phyloP scores from a whole-genome alignment of 2,113 vertebrate species.

The Morone saxatilis region DNA sequence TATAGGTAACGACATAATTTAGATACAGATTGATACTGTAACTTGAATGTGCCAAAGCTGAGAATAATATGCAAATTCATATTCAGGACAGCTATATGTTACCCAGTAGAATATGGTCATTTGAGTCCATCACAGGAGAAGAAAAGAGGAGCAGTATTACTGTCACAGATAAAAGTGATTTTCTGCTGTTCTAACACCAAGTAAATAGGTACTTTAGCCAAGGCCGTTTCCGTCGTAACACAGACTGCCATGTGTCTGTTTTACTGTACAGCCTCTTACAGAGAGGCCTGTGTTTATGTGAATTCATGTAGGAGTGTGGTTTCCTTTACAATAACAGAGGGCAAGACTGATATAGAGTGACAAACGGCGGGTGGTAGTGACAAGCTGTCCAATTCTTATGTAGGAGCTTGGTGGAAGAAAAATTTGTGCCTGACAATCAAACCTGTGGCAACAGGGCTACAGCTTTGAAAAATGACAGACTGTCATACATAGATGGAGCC shows the following conservation, averaged over 20 bases:
- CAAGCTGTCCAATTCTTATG: constrained; percentile 50
- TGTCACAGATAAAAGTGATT: constrained; percentile 35
- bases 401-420: constrained; percentile 20
- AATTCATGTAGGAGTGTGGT: constrained; percentile 36
- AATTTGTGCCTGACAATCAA: constrained; percentile 37
- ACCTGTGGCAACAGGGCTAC: constrained; percentile 22
- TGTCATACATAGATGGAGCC: constrained; percentile 66
- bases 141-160: not conserved
- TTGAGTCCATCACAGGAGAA: not conserved
- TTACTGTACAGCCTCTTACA: constrained; percentile 35
- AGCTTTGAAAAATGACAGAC: constrained; percentile 49
- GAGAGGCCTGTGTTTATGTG: constrained; percentile 40
- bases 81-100: not conserved
- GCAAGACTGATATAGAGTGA: constrained; percentile 36
- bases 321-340: constrained; percentile 56
- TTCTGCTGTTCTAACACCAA: constrained; percentile 12
- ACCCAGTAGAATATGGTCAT: not conserved
- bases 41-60: not conserved
- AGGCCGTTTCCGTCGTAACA: constrained; percentile 26
- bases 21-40: not conserved
- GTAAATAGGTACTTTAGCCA: constrained; percentile 26
- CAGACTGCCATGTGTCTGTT: constrained; percentile 20
- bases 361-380: constrained; percentile 50
- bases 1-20: not conserved
- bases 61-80: not conserved